Base-by-base conservation (phyloP, 2,888 invertebrate genomes). In the Calephelis perditalis region DNA sequence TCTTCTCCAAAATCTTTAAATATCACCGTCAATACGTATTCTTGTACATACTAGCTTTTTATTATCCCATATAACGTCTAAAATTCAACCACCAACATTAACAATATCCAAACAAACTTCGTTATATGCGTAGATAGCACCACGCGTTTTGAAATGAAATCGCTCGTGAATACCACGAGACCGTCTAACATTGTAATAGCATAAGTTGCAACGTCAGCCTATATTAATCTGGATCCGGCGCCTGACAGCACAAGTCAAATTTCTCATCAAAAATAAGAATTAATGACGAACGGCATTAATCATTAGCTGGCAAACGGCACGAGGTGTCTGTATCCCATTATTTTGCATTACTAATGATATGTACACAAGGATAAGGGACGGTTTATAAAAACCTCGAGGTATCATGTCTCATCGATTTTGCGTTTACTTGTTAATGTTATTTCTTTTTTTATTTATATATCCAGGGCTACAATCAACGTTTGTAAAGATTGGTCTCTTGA, bases 301-400 rank as follows among this genome's bases (percentile, higher is more conserved):
- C 89, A 90, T 86, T 81, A 79, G 82, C 86, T 78, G 73, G 85
- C 89, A 90, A 88, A 89, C 86, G 83, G 88, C 88, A 86, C 84
- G 88, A 88, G 88, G 90, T 90, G 87, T 90, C 86, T 75, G 87
- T 85, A 84, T 86, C 88, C 86, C 88, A 90, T 90, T 90, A 90
- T 90, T 90, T 90, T 86, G 88, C 88, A 86, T 89, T 90, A 90
- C 90, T 88, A 90, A 90, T 90, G 89, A 88, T 89, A 90, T 88
- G 86, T 84, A 85, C 80, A 82, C 79, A 78, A 70, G 79, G 87
- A 86, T 88, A 86, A 87, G 84, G 82, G 82, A 79, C 76, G 77
- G 75, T 81, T 81, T 76, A 75, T 79, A 84, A 86, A 86, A 82
- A 79, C 71, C 76, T 74, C 71, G 72, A 81, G 84, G 84, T 86